Base-by-base conservation (phyloP, 2,797 vertebrate species). In the Myripristis jacobus region DNA sequence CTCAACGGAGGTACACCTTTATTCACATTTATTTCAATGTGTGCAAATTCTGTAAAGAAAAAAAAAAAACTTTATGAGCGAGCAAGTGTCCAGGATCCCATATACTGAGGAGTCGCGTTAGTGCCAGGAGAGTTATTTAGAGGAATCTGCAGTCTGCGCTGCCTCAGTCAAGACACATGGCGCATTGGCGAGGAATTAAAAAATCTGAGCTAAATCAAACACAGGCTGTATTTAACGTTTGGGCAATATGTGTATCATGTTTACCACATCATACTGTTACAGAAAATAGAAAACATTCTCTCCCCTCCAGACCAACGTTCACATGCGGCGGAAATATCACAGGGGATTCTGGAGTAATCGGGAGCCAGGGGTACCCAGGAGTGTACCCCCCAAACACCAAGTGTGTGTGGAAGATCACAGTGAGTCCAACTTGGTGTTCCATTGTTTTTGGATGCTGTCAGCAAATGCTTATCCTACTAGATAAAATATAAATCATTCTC, bases 391-490 rank as follows among this genome's bases (percentile, higher is more conserved):
- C 98, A 69, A 99, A 99, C 84, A 98, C 95, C 92, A 99, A 97
- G 92, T 99, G 98, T 85, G 95, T 97, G 75, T 99, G 98, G 98
- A 97, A 96, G 91, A 97, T 99, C 90, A 98, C 97, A 91, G 98
- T 99, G 94, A 96, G 97, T 92, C 66, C 73, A 29, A 5, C 65
- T 63, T 53, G 4, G 41, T 50, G 21, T 70, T 63, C 15, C 22
- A 19, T 3, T 57, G 11, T 46, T 57, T 66, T 77, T n/a, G 4
- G 25, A 50, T 51, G 18, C 48, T 31, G 47, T 47, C 18, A n/a
- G n/a, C 2, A 2, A 19, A 47, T 47, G 46, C 46, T 64, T 65
- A 25, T 9, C 29, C 2, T 24, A 3, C 13, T 36, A 53, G 12
- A 36, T 1, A 0, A 34, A 34, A 2, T 9, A 6, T 9, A 38